Conservation (phyloP, 2,797 vertebrate genomes). For the Hydrocynus forskahlii region DNA sequence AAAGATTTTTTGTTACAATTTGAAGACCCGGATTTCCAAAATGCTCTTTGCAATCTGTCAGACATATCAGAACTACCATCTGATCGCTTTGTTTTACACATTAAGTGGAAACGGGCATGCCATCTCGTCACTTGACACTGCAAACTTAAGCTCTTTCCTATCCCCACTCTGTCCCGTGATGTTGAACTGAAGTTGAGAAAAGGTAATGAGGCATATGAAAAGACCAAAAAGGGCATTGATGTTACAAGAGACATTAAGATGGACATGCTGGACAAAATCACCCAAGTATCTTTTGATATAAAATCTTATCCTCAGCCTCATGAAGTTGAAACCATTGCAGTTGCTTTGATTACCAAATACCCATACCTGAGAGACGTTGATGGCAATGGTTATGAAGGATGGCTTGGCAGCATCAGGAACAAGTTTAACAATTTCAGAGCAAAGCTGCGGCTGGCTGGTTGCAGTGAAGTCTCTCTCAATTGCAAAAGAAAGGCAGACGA, state of each 20-base stretch:
- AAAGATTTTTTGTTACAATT: constrained; percentile 40
- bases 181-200: constrained; percentile 39
- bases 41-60: constrained; percentile 25
- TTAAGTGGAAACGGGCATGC: constrained; percentile 13
- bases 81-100: constrained; percentile 25
- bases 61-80: constrained; percentile 27
- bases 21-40: constrained; percentile 42
- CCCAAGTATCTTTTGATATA: constrained; percentile 29
- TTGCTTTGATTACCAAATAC: constrained; percentile 33
- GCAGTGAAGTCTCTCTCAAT: constrained; percentile 30
- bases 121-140: constrained; percentile 36
- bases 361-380: constrained; percentile 36
- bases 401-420: constrained; percentile 43
- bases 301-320: constrained; percentile 32
- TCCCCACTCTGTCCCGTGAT: constrained; percentile 37
- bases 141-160: constrained; percentile 7
- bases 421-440: constrained; percentile 43
- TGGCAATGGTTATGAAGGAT: constrained; percentile 37
- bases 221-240: constrained; percentile 31
- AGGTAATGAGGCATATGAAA: constrained; percentile 44
- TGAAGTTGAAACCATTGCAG: constrained; percentile 42
- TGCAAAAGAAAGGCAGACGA: constrained; percentile 12
- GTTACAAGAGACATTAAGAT: constrained; percentile 47
- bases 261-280: constrained; percentile 44
- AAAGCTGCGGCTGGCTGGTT: constrained; percentile 34